Base-by-base conservation (phyloP, 2,888 invertebrate species). In the Nephrotoma flavescens region DNA sequence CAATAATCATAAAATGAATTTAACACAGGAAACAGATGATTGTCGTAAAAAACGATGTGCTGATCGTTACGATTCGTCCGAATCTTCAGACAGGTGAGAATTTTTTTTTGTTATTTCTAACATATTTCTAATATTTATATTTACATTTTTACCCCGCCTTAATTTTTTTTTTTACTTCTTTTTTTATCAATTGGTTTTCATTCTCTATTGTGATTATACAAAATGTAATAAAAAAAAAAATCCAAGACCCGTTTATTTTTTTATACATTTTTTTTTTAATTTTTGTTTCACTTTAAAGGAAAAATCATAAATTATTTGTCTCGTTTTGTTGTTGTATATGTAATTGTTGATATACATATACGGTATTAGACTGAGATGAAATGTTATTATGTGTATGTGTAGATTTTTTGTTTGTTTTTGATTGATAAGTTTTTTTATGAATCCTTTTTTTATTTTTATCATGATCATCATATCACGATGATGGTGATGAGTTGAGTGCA, bases 21-120 rank as follows among this genome's bases (percentile, higher is more conserved):
- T 44, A 57, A 52, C 86, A 57, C 89, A 89, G 89, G 90, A 92
- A 89, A 90, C 91, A 88, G 92, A 92, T 87, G 94, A 94, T 89
- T 95, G 94, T 91, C 94, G 95, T 92, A 96, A 95, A 93, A 97
- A 96, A 93, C 94, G 97, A 92, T 96, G 97, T 93, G 94, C 96
- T 92, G 96, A 97, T 94, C 95, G 97, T 93, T 97, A 96, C 93
- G 97, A 97, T 94, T 97, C 97, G 92, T 97, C 97, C 90, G 97
- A 97, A 93, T 97, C 97, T 90, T 97, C 97, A 92, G 97, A 97
- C 96, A 97, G 97, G 97, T 97, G 92, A 94, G 93, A 91, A 88
- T 42, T 84, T 84, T 44, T 44, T 44, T 44, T 44, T 44, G 6
- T 44, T 44, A 31, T 71, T 71, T 71, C 71, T 52, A 52, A 52